A percentile compares a stretch with the other conserved stretches of the same genome.
Conservation (phyloP, 2,113 vertebrate species). For the Chamaetylas fuelleborni region DNA sequence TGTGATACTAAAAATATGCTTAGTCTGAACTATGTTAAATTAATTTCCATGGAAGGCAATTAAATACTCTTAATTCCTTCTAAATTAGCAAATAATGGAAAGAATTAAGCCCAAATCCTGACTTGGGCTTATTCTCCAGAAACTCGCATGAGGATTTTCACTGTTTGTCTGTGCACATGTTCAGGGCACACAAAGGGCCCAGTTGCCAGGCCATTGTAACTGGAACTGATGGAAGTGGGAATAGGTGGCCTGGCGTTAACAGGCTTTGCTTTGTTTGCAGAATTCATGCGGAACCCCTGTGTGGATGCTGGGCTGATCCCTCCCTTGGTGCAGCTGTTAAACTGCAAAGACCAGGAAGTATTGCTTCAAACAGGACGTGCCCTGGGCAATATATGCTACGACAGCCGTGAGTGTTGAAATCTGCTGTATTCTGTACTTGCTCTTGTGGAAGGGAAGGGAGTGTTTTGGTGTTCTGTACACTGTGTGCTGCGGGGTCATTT, state of each 20-base stretch:
- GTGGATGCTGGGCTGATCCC: constrained; percentile 94
- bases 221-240: background rate
- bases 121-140: background rate
- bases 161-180: background rate
- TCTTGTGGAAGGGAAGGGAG: background rate
- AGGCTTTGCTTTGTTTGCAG: constrained; percentile 69
- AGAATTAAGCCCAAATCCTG: background rate
- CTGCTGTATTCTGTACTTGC: background rate
- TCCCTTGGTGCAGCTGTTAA: constrained; percentile 90
- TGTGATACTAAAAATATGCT: background rate
- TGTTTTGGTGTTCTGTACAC: background rate
- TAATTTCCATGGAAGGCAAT: constrained; percentile 32
- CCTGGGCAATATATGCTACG: constrained; percentile 98
- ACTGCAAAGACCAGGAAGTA: constrained; percentile 92
- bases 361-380: constrained; percentile 96
- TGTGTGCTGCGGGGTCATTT: background rate
- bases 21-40: background rate
- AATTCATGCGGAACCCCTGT: constrained; percentile 93
- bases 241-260: background rate
- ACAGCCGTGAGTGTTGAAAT: constrained; percentile 92
- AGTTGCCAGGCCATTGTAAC: background rate
- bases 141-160: background rate
- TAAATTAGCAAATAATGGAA: background rate
- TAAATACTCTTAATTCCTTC: constrained; percentile 29
- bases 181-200: background rate